Evolutionary conservation across 2,888 invertebrate species (phyloP).

Genomic region (Flexamia atlantica): DNA sequence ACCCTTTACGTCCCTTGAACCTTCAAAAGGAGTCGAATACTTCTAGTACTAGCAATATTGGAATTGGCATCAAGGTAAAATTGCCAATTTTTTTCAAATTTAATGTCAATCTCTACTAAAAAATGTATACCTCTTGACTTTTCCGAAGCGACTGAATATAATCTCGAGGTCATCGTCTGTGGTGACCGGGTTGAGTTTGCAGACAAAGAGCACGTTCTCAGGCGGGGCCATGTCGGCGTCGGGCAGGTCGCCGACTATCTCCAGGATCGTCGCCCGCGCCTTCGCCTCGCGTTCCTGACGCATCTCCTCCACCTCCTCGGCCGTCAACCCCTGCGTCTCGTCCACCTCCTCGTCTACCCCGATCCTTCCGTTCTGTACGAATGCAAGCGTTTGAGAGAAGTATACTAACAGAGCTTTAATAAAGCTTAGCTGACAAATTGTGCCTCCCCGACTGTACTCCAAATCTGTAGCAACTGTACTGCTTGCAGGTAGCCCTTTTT

Average conservation of each 20-base stretch:
- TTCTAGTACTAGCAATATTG: too few relatives aligned
- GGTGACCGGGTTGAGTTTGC: slow-evolving; percentile 99
- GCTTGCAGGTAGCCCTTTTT: too few relatives aligned
- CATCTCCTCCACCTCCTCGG: slow-evolving; percentile 91
- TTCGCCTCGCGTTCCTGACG: slow-evolving; percentile 95
- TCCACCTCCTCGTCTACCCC: slow-evolving; percentile 96
- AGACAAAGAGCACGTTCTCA: slow-evolving; percentile 99
- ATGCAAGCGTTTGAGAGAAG: background rate
- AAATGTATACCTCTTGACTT: slow-evolving; percentile 86
- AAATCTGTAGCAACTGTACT: too few relatives aligned
- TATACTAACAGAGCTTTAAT: too few relatives aligned
- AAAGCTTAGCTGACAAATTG: too few relatives aligned
- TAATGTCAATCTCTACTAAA: too few relatives aligned
- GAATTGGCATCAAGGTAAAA: too few relatives aligned
- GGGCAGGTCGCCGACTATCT: slow-evolving; percentile 98
- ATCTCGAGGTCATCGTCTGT: slow-evolving; percentile 98
- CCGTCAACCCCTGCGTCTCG: slow-evolving; percentile 91
- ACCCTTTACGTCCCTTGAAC: background rate
- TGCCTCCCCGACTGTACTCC: too few relatives aligned
- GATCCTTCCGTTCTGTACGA: slow-evolving; percentile 86
- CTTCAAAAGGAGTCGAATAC: too few relatives aligned
- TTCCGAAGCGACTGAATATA: slow-evolving; percentile 97
- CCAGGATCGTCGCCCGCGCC: slow-evolving; percentile 97
- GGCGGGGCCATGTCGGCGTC: slow-evolving; percentile 99
- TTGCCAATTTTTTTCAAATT: too few relatives aligned